Evolutionary conservation across 2,113 vertebrate genomes (phyloP).

Genomic region (Pterophyllum scalare): DNA sequence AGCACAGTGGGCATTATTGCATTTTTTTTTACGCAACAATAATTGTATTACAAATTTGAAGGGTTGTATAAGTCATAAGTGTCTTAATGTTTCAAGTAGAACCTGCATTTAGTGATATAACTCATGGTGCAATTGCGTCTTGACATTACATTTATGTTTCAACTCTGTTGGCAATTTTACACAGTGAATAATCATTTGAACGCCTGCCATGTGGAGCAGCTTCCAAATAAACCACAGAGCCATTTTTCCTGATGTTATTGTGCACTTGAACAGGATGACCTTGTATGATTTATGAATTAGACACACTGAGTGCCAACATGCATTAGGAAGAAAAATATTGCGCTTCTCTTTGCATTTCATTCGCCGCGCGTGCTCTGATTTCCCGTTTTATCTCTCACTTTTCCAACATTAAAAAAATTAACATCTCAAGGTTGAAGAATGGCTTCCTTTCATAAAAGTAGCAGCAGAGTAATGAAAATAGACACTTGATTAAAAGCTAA

Average conservation of each 20-base stretch:
- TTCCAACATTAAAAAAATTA: neutral
- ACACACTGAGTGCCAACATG: conserved; percentile 31
- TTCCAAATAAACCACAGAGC: conserved; percentile 49
- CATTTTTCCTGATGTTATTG: conserved; percentile 49
- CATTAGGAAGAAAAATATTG: conserved; percentile 41
- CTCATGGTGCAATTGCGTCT: conserved; percentile 33
- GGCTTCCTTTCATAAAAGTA: neutral
- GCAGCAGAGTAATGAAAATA: neutral
- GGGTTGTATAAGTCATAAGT: conserved; percentile 24
- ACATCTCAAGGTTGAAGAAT: neutral
- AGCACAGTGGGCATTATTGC: neutral
- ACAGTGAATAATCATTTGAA: conserved; percentile 68
- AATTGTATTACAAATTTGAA: conserved; percentile 32
- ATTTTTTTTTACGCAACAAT: neutral
- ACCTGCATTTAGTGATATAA: neutral
- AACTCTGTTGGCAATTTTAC: conserved; percentile 45
- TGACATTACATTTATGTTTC: conserved; percentile 32
- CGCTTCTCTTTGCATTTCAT: conserved; percentile 32
- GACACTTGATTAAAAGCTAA: neutral
- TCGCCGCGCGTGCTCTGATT: neutral
- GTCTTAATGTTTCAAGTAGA: conserved; percentile 6
- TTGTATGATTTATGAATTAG: conserved; percentile 68
- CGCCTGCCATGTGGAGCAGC: conserved; percentile 28
- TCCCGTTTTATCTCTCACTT: conserved; percentile 14
- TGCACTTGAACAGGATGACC: conserved; percentile 51